Conservation (phyloP, 2,113 vertebrate species). For the Crypturellus undulatus region DNA sequence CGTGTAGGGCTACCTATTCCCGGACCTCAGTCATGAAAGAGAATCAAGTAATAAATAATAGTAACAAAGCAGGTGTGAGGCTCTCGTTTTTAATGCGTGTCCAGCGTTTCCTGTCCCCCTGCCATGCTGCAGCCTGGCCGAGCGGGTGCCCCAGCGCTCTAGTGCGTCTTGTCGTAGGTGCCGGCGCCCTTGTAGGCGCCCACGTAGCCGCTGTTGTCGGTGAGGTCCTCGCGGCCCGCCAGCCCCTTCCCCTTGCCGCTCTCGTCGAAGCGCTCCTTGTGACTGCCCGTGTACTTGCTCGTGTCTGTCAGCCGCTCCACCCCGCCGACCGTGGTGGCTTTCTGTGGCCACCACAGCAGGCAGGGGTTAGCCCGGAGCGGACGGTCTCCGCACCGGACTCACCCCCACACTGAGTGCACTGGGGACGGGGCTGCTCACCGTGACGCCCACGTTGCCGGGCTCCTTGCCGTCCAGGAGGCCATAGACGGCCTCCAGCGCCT, state of each 20-base stretch:
- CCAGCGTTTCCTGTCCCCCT: too few relatives aligned
- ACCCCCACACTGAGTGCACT: not conserved
- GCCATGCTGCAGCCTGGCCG: too few relatives aligned
- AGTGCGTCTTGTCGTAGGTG: constrained; percentile 78
- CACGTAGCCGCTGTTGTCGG: constrained; percentile 83
- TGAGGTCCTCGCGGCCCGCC: constrained; percentile 76
- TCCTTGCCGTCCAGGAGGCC: constrained; percentile 84
- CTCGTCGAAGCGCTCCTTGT: constrained; percentile 89
- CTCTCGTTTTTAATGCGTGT: not conserved
- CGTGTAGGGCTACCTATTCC: not conserved
- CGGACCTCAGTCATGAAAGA: not conserved
- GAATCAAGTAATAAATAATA: not conserved
- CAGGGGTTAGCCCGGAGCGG: too few relatives aligned
- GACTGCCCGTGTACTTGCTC: constrained; percentile 86
- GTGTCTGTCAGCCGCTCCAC: constrained; percentile 87
- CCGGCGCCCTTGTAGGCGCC: constrained; percentile 86
- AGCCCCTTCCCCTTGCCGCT: constrained; percentile 88
- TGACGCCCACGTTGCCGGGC: constrained; percentile 78
- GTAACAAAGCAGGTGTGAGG: not conserved
- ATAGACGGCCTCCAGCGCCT: constrained; percentile 81
- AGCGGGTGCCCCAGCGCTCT: not conserved
- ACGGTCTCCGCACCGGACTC: not conserved
- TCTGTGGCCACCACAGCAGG: constrained; percentile 71
- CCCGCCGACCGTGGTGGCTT: constrained; percentile 77
- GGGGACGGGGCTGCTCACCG: constrained; percentile 74